Evolutionary conservation across 2,113 vertebrate species (phyloP).

Genomic region (Rattus rattus): DNA sequence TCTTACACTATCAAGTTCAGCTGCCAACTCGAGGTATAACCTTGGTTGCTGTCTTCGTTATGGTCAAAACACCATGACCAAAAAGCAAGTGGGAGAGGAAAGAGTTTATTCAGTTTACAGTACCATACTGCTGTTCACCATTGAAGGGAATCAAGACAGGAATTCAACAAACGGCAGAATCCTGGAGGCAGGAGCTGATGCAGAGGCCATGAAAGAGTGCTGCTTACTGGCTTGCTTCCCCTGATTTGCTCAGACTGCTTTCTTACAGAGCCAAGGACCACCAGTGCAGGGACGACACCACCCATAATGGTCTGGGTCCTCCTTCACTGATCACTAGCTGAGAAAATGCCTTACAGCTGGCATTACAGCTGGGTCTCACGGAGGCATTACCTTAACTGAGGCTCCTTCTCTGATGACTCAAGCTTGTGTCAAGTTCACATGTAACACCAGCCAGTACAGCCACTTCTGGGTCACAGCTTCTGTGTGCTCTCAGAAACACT

Average conservation of each 20-base stretch:
- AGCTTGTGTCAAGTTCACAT: background rate
- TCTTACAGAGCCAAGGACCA: background rate
- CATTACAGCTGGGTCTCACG: background rate
- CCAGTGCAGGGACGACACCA: background rate
- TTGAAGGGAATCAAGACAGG: background rate
- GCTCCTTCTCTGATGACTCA: background rate
- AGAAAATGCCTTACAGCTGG: background rate
- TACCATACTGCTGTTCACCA: background rate
- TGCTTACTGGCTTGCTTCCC: background rate
- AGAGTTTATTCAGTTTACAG: background rate
- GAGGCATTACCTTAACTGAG: background rate
- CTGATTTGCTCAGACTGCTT: background rate
- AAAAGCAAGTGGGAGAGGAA: background rate
- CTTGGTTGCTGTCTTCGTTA: background rate
- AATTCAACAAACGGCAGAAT: background rate
- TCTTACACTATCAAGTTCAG: background rate
- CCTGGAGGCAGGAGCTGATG: background rate
- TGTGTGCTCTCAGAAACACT: background rate
- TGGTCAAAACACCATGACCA: background rate
- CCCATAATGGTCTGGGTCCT: background rate
- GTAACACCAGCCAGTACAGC: background rate
- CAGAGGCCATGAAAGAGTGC: background rate
- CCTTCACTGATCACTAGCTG: background rate
- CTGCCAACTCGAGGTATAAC: background rate
- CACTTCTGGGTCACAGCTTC: background rate